Base-by-base conservation (phyloP, 1,140 invertebrate species). In the Microplitis demolitor region DNA sequence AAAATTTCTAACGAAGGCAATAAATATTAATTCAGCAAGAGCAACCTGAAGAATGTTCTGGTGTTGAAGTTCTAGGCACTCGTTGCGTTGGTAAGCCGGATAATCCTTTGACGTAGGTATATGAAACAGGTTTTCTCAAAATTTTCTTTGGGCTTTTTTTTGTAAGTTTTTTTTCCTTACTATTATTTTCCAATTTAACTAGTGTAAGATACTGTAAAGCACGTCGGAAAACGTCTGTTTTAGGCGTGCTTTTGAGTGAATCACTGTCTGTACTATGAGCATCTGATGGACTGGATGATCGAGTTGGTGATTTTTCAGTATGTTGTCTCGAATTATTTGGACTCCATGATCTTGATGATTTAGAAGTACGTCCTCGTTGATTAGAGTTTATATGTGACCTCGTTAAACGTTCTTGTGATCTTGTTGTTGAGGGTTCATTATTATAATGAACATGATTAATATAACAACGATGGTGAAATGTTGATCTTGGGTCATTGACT, bases 1-100 rank as follows among this genome's bases (percentile, higher is more conserved):
- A 24, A 45, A 45, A 9, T 11, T 9, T 45, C 11, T 9, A 45
- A 45, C 39, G 39, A 45, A 3, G 39, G 6, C 6, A 9, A 45
- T 6, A 45, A 45, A 11, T 45, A 45, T 45, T 2, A 8, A 45
- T 45, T 45, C 39, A 45, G 39, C 39, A 45, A 45, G 39, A 9
- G 11, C 6, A 45, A 45, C 6, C 6, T 45, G 39, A 45, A 45
- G 39, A 11, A 45, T 9, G 39, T 45, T 45, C 39, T 45, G 39
- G 16, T 54, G 67, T 72, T 77, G 73, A 51, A 68, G 64, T 89
- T 61, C 90, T 88, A 0, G 93, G 93, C 3, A 94, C 92, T 78
- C 93, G 88, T 80, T 94, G 93, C 2, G 93, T 94, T 1, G 93
- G 93, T 14, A 95, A 83, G 1, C 94, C 94, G 2, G 93, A 94